These are phyloP conservation scores for Spermophilus dauricus DNA, from an alignment of 2,113 vertebrate species.

Conservation along the genomic window DNA sequence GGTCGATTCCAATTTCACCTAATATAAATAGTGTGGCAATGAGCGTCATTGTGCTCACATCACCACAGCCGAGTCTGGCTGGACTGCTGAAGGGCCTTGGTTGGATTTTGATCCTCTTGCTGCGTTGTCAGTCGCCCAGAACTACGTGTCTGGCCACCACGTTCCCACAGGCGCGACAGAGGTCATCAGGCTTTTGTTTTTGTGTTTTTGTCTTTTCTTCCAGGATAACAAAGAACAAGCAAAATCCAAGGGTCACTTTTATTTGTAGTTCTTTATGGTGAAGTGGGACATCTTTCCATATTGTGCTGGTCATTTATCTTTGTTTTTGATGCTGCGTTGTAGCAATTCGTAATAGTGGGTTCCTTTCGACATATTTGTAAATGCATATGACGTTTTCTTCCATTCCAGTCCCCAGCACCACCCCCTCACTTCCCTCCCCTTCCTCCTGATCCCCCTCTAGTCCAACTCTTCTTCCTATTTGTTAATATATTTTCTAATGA, in stretches of 20 bases:
- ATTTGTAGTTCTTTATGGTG: background rate
- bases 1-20: constrained; percentile 83
- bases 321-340: background rate
- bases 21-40: constrained; percentile 82
- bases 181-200: background rate
- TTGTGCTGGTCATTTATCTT: accelerated
- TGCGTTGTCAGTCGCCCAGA: accelerated
- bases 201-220: background rate
- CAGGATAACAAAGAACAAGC: background rate
- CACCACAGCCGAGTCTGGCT: background rate
- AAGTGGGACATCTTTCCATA: background rate
- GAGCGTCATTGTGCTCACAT: constrained; percentile 64
- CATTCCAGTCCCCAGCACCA: too few species aligned
- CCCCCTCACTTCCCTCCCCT: too few species aligned
- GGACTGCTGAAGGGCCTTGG: background rate
- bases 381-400: too few species aligned
- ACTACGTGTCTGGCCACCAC: background rate
- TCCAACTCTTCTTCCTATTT: too few species aligned
- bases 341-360: too few species aligned
- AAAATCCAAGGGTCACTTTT: background rate
- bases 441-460: too few species aligned
- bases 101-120: background rate
- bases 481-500: too few species aligned
- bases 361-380: too few species aligned
- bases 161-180: too few species aligned